phyloP scores from a whole-genome alignment of 2,113 vertebrate species.

The Planiliza haematocheilus region DNA sequence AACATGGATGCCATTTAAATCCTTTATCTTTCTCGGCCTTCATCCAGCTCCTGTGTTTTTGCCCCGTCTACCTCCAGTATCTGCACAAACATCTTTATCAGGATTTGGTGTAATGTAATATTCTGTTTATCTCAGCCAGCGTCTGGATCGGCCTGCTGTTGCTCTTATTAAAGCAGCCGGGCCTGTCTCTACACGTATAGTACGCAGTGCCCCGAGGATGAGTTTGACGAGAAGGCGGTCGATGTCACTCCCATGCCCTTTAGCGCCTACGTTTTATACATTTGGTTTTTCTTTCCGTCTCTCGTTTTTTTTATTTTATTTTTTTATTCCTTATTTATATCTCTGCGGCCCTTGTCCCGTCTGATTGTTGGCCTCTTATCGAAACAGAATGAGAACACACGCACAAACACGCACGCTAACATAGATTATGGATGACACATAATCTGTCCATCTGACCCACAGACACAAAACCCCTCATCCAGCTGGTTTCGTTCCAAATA shows the following conservation, averaged over 20 bases:
- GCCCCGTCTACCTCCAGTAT: conserved; percentile 26
- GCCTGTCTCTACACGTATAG: conserved; percentile 54
- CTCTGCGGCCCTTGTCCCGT: conserved; percentile 18
- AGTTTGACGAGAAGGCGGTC: conserved; percentile 27
- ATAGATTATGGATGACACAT: conserved; percentile 63
- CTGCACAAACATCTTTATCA: conserved; percentile 51
- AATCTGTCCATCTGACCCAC: conserved; percentile 76
- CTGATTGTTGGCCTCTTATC: conserved; percentile 63
- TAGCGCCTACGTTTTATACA: conserved; percentile 18
- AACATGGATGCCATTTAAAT: conserved; percentile 20
- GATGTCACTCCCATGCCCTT: not conserved
- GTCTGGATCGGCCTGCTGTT: conserved; percentile 45
- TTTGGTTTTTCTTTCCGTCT: not conserved
- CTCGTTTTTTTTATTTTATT: not conserved
- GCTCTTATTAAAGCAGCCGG: conserved; percentile 43
- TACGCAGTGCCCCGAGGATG: conserved; percentile 14
- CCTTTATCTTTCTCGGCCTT: conserved; percentile 29
- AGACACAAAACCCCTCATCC: conserved; percentile 65
- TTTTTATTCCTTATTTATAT: conserved; percentile 21
- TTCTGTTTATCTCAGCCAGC: conserved; percentile 57
- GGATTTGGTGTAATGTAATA: conserved; percentile 64
- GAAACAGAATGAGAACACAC: conserved; percentile 46
- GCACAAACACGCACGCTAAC: conserved; percentile 44
- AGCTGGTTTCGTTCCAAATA: conserved; percentile 30
- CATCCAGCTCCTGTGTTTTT: conserved; percentile 30